Evolutionary conservation across 1,140 invertebrate species (phyloP), one percentile per base, ranked within the genome.

Genomic region (Heliconius hermathena): DNA sequence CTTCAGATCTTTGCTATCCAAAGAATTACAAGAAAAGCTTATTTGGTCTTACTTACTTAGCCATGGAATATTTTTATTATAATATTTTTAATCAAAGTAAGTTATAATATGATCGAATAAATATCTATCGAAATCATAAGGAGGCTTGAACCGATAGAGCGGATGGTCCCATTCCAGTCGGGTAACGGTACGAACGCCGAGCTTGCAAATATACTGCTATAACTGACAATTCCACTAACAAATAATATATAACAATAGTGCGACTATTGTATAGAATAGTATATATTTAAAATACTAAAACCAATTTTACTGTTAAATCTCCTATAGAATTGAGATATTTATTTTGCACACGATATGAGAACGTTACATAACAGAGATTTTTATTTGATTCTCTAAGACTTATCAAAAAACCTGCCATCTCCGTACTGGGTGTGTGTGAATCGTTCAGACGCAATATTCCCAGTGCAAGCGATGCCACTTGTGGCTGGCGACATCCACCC

Each of bases 131-230:
- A 73, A 73, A 73, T 73, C 72, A 80, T 82, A 77, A 80, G 82
- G 82, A 73, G 81, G 74, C 60, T 76, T 87, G 81, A 88, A 88
- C 83, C 88, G 87, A 89, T 89, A 90, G 86, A 93, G 76, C 90
- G 90, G 88, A 89, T 87, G 90, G 87, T 90, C 91, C 87, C 91
- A 92, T 93, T 93, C 89, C 91, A 78, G 75, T 26, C 79, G 76
- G 76, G 71, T 93, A 93, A 93, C 91, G 90, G 90, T 89, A 89
- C 76, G 77, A 36, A 76, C 79, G 83, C 83, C 83, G 80, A 83
- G 83, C 85, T 86, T 73, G 87, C 85, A 78, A 90, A 86, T 87
- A 86, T 85, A 75, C 81, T 76, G 85, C 84, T 83, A 80, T 82
- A 83, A 82, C 81, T 82, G 80, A 83, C 82, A 86, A 82, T 84